Base-by-base conservation (phyloP, 2,113 vertebrate genomes). In the Mugil cephalus region DNA sequence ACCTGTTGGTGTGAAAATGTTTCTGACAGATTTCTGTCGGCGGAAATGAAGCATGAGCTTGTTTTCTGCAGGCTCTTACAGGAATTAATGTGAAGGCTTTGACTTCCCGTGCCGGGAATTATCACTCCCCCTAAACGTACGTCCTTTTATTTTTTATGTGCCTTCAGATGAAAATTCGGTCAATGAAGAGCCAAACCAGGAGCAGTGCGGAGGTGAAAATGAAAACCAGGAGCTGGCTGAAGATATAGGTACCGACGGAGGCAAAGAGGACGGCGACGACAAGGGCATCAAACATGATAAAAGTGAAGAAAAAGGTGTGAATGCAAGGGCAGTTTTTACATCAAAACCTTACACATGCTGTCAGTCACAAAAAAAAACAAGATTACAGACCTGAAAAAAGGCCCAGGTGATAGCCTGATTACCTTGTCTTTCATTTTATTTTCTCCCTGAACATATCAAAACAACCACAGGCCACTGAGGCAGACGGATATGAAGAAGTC, bases 271-370 rank as follows among this genome's bases (percentile, higher is more conserved):
- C 18, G 8, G 42, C 24, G 40, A 67, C 11, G 18, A 62, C 9
- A 47, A 40, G 51, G 24, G 13, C 8, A 10, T n/a, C n/a, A n/a
- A n/a, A n/a, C n/a, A n/a, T n/a, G n/a, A n/a, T n/a, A n/a, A n/a
- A n/a, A 63, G 62, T 18, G 69, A 69, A 45, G 75, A 80, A 24
- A 79, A 87, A 82, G 88, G 89, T 92, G 53, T 24, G 36, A 58
- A 51, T 43, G 48, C 10, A n/a, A 46, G 45, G 13, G 42, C 30
- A 3, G 7, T 47, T 35, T 21, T 68, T 7, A n/a, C 10, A 35
- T 52, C 14, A 51, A 51, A 55, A 18, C 30, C 17, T 24, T 15
- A 2, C 7, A 13, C 1, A 0, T 18, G 12, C 9, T 63, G 43
- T 63, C 56, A 58, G 2, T 47, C 46, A 43, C 40, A 66, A 45